A percentile compares a stretch with the other conserved stretches of the same genome.
Conservation (phyloP, 2,888 invertebrate species). For the Odontocolon sp. region DNA sequence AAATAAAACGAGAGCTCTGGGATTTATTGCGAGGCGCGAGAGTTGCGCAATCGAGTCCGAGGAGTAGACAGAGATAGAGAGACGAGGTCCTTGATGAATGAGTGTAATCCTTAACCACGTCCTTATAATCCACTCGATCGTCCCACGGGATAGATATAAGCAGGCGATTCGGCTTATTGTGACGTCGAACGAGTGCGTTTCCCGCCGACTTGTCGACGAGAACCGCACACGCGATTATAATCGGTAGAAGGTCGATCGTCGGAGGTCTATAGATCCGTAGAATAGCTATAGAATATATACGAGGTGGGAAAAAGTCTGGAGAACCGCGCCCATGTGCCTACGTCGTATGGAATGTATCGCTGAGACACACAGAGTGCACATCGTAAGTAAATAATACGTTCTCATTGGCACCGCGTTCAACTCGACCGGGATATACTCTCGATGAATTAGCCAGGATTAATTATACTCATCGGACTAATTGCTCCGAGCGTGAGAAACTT, state of each 20-base stretch:
- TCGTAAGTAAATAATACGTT: slow-evolving; percentile 3
- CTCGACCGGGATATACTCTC: not conserved
- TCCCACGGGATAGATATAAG: slow-evolving; percentile 28
- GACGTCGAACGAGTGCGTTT: slow-evolving; percentile 1
- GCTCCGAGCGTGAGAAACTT: slow-evolving; percentile 43
- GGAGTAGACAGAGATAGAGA: not conserved
- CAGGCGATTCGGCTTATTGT: not conserved
- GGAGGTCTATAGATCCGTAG: slow-evolving; percentile 22
- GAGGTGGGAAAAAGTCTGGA: slow-evolving; percentile 47
- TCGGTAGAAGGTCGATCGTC: slow-evolving; percentile 54
- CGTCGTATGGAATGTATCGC: slow-evolving; percentile 50
- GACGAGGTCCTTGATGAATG: no score
- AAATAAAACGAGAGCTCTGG: not conserved
- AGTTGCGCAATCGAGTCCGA: not conserved
- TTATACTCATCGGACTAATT: slow-evolving; percentile 41
- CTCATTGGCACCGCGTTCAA: slow-evolving; percentile 26
- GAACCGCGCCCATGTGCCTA: slow-evolving; percentile 56
- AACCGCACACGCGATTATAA: slow-evolving; percentile 43
- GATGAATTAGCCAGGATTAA: slow-evolving; percentile 32
- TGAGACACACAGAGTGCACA: slow-evolving; percentile 20
- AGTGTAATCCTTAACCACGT: slow-evolving; percentile 2
- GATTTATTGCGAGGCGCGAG: not conserved
- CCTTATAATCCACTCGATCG: slow-evolving; percentile 32
- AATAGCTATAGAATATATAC: not conserved
- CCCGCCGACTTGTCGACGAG: not conserved